These are phyloP conservation scores for Epirrita christyi DNA, from an alignment of 2,888 invertebrate genomes.

Conservation along the genomic window DNA sequence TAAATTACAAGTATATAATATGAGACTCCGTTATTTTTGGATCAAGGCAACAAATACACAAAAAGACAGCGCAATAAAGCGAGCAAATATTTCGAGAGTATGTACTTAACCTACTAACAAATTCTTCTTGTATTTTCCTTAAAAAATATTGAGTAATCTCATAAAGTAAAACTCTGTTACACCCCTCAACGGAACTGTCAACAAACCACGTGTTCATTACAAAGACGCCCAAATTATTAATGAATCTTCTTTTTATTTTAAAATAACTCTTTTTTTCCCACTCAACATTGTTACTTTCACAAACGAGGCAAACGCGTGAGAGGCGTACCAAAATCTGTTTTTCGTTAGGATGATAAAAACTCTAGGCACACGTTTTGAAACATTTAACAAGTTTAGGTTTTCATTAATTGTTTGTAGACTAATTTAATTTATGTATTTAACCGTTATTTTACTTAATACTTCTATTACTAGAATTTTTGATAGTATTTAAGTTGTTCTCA, in stretches of 20 bases:
- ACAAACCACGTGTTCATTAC: too few relatives aligned
- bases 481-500: not conserved
- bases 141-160: too few relatives aligned
- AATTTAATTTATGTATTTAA: constrained; percentile 23
- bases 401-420: constrained; percentile 26
- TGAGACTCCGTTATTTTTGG: constrained; percentile 3
- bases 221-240: too few relatives aligned
- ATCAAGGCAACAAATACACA: constrained; percentile 3
- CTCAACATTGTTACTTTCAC: constrained; percentile 79
- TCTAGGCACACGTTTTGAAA: constrained; percentile 43
- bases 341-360: constrained; percentile 51
- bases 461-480: not conserved
- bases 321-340: constrained; percentile 66
- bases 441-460: not conserved
- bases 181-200: too few relatives aligned
- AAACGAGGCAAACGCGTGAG: constrained; percentile 75
- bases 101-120: too few relatives aligned
- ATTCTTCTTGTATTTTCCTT: not conserved
- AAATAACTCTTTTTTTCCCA: constrained; percentile 72
- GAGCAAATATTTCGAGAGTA: not conserved
- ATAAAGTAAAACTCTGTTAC: too few relatives aligned
- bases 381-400: constrained; percentile 41
- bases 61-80: constrained; percentile 4
- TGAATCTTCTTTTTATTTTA: not conserved
- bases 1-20: not conserved